phyloP scores from a whole-genome alignment of 1,140 invertebrate species.

The Dermatophagoides farinae region DNA sequence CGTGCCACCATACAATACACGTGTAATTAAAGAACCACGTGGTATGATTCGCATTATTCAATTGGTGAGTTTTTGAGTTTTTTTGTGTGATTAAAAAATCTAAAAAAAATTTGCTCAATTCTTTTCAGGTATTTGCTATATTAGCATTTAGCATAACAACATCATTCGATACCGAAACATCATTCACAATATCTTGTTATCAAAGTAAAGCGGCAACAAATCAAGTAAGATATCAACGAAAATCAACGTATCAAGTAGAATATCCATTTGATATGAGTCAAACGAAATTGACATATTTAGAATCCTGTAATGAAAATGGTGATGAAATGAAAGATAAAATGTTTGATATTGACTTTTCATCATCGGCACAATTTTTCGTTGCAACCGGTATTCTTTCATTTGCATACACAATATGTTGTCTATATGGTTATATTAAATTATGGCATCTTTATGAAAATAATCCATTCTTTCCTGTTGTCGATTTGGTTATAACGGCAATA shows the following conservation, averaged over 20 bases:
- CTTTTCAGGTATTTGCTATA: constrained; percentile 32
- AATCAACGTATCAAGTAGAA: constrained; percentile 18
- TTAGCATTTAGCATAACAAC: constrained; percentile 36
- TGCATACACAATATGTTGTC: constrained; percentile 36
- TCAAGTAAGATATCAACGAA: neutral
- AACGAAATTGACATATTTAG: neutral
- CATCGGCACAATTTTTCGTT: constrained; percentile 44
- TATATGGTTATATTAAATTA: constrained; percentile 37
- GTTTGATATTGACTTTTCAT: constrained; percentile 31
- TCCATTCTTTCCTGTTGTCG: constrained; percentile 30
- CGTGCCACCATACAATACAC: constrained; percentile 23
- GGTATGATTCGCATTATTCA: constrained; percentile 38
- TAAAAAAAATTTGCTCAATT: neutral
- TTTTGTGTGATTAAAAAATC: neutral
- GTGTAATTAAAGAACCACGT: constrained; percentile 32
- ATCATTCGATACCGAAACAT: constrained; percentile 26
- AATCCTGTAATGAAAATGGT: neutral
- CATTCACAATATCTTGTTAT: constrained; percentile 21
- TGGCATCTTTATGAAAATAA: constrained; percentile 37
- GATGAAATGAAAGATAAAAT: constrained; percentile 8
- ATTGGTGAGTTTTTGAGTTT: constrained; percentile 26
- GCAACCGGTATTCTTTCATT: constrained; percentile 43
- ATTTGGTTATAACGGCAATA: constrained; percentile 38
- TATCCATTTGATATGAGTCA: constrained; percentile 28
- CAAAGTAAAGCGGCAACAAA: neutral